These are phyloP conservation scores for Perca flavescens DNA, from an alignment of 2,113 vertebrate genomes.

Conservation along the genomic window DNA sequence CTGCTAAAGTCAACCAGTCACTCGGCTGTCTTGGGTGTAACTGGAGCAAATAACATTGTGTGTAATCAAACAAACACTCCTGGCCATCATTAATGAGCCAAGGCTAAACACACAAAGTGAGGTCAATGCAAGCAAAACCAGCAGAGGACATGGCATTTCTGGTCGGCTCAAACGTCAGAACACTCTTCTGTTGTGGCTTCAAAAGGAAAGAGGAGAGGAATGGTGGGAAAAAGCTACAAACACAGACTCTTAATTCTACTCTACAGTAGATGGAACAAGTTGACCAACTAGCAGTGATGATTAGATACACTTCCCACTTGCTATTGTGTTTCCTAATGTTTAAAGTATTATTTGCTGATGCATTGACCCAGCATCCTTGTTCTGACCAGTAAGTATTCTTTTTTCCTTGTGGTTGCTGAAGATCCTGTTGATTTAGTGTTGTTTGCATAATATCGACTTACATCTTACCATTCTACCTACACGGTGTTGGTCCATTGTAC, in stretches of 20 bases:
- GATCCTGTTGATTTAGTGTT: constrained; percentile 3
- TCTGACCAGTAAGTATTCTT: background rate
- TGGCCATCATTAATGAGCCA: background rate
- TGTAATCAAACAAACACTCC: constrained; percentile 24
- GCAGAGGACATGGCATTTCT: background rate
- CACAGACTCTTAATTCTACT: no score
- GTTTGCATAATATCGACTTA: constrained; percentile 7
- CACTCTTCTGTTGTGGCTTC: background rate
- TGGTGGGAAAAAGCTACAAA: no score
- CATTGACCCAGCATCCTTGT: background rate
- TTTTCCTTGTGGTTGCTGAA: background rate
- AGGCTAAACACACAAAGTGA: constrained; percentile 23
- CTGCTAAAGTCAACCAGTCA: constrained; percentile 18
- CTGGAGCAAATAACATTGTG: background rate
- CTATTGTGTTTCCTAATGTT: background rate
- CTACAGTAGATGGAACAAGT: background rate
- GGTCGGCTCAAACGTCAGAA: background rate
- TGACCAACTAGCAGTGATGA: background rate
- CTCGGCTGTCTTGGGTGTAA: background rate
- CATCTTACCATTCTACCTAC: background rate
- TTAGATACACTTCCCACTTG: background rate
- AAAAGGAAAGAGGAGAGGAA: background rate
- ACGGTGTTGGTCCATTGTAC: no score
- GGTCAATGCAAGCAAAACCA: background rate
- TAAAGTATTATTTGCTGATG: background rate